A percentile compares a stretch with the other conserved stretches of the same genome.
Conservation (phyloP, 2,113 vertebrate species). For the Notiomystis cincta region DNA sequence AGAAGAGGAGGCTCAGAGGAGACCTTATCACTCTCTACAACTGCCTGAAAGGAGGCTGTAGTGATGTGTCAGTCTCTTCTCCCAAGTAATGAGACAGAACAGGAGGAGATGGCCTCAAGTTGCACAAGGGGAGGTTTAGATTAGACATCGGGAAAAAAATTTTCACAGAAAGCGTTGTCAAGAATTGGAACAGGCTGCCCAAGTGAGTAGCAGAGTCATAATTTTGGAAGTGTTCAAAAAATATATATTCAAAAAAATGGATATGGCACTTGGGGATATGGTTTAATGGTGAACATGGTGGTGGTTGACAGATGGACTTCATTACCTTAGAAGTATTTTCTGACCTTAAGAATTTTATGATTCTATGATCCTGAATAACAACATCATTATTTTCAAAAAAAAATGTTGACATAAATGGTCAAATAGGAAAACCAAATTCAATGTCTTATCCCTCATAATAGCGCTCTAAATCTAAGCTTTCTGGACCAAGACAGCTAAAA, state of each 20-base stretch:
- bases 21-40: background rate
- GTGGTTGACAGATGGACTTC: too few species aligned
- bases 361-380: background rate
- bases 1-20: background rate
- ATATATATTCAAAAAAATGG: background rate
- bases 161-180: background rate
- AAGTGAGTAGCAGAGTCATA: background rate
- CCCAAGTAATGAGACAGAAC: background rate
- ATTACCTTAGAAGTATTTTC: background rate
- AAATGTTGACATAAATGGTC: background rate
- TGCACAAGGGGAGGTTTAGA: background rate
- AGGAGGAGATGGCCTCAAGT: background rate
- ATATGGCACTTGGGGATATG: background rate
- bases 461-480: background rate
- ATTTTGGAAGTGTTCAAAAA: background rate
- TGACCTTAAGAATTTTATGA: background rate
- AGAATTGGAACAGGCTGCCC: background rate
- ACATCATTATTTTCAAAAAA: background rate
- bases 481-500: background rate
- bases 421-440: background rate
- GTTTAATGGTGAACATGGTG: background rate
- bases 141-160: background rate
- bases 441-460: background rate
- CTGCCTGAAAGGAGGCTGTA: background rate
- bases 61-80: background rate